These are phyloP conservation scores for Eurytoma adleriae DNA, from an alignment of 2,888 invertebrate genomes.

Conservation along the genomic window DNA sequence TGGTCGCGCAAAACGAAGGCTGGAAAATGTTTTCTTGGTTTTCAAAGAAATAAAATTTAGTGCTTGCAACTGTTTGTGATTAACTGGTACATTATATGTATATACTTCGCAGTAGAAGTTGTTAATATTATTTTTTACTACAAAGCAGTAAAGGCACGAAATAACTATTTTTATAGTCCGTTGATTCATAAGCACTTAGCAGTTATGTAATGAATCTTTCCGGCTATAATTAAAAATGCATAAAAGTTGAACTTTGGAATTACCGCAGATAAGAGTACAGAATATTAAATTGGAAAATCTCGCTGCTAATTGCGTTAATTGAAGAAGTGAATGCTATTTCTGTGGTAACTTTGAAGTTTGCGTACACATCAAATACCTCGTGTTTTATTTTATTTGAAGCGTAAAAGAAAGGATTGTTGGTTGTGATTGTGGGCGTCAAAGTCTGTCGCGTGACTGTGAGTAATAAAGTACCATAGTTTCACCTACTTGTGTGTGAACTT, in stretches of 20 bases:
- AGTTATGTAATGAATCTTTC: slow-evolving; percentile 29
- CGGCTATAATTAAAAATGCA: slow-evolving; percentile 13
- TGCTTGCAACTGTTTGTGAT: neutral
- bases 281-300: slow-evolving; percentile 17
- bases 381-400: neutral
- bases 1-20: neutral
- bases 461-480: neutral
- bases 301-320: slow-evolving; percentile 14
- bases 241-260: slow-evolving; percentile 43
- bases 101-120: neutral
- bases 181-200: neutral
- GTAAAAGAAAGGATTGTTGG: neutral
- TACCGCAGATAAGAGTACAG: slow-evolving; percentile 5
- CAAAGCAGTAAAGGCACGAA: neutral
- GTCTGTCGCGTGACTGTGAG: slow-evolving; percentile 29
- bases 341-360: neutral
- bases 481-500: slow-evolving; percentile 9
- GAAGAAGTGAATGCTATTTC: neutral
- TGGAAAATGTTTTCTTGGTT: neutral
- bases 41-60: slow-evolving; percentile 10
- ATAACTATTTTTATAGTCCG: slow-evolving; percentile 10
- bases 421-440: neutral
- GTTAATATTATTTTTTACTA: neutral
- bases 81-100: neutral
- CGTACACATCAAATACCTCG: neutral